phyloP scores from a whole-genome alignment of 2,113 vertebrate species.

The Dermatemys mawii region DNA sequence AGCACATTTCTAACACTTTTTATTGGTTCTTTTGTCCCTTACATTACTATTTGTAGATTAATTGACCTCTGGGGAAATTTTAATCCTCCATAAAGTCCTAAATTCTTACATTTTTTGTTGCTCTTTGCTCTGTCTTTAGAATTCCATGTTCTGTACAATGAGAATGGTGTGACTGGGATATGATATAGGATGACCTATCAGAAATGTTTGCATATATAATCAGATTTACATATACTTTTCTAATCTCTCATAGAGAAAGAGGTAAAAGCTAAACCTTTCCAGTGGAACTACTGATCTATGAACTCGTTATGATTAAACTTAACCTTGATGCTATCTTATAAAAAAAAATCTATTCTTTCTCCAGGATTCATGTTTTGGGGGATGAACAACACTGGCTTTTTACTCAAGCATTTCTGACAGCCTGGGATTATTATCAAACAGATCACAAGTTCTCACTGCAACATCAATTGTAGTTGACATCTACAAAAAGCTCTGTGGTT shows the following conservation, averaged over 20 bases:
- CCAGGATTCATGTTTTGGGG: constrained; percentile 29
- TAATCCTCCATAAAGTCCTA: not conserved
- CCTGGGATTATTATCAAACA: constrained; percentile 38
- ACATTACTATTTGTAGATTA: not conserved
- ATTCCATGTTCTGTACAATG: not conserved
- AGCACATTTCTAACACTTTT: not conserved
- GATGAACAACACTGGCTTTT: not conserved
- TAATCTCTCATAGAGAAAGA: not conserved
- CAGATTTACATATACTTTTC: not conserved
- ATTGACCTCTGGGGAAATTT: not conserved
- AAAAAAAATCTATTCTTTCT: constrained; percentile 29
- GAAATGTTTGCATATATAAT: not conserved
- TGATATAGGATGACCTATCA: not conserved
- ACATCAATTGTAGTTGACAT: not conserved
- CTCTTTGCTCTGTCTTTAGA: not conserved
- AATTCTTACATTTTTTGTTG: not conserved
- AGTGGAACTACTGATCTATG: not conserved
- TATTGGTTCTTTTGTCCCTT: not conserved
- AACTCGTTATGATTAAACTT: not conserved
- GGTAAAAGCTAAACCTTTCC: not conserved
- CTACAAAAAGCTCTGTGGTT: not conserved
- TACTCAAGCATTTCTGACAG: not conserved
- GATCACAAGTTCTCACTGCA: not conserved
- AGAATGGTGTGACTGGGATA: not conserved
- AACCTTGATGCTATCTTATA: not conserved